Evolutionary conservation across 2,797 vertebrate species (phyloP), one percentile per base, ranked within the genome.

Genomic region (Catostomus latipinnis): DNA sequence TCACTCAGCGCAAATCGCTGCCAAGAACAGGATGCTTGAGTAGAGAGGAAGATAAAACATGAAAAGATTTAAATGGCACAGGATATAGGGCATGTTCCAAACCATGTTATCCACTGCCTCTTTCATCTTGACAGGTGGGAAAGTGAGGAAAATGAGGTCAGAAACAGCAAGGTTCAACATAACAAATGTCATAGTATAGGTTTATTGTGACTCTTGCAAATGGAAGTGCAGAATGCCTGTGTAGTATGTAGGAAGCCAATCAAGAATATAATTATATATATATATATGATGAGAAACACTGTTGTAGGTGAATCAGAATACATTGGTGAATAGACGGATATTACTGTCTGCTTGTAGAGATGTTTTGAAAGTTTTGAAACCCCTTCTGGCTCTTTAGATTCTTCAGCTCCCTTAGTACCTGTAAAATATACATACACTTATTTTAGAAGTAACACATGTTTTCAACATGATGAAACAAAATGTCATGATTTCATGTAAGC

Each of bases 11-110:
- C 92, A 93, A 50, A 93, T 89, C 0, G 90, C 88, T 0, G 90
- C 84, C 70, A 93, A 89, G 84, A 92, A 90, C 14, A 92, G 86
- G 0, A 88, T 88, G 1, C 88, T 91, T 75, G 90, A 88, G 18
- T 93, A 93, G 81, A 93, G 76, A 71, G 91, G 91, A 65, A 90
- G 90, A 70, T 89, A 93, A 86, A 91, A 93, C 63, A 92, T 53
- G 14, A 92, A 89, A 0, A 84, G 71, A 0, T 83, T 88, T 1
- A 93, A 0, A 0, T 87, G 88, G 34, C 93, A 93, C 34, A 94
- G 16, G 58, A 80, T 6, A 7, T n/a, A 1, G 1, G 92, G 89
- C 49, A 93, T 86, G 0, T 57, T 61, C 93, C 92, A 93, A 9
- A 5, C 10, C 62, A 1, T 71, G 49, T 88, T 80, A 5, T 79